Conservation (phyloP, 2,888 invertebrate genomes). For the Sphinx pinastri region DNA sequence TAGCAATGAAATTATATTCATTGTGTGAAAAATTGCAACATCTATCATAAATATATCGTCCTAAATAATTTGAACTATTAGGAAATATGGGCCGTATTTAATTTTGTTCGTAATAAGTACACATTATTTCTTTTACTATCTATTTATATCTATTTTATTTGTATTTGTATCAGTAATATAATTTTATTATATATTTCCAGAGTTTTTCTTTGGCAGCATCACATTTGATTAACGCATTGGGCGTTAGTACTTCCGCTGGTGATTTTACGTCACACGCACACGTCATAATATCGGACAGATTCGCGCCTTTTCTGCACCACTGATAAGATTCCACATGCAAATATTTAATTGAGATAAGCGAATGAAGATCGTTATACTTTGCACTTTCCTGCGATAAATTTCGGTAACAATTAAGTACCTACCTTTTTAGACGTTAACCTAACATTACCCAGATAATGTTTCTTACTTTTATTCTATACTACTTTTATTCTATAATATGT, state of each 20-base stretch:
- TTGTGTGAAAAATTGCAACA: not conserved
- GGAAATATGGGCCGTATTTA: not conserved
- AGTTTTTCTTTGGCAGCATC: not conserved
- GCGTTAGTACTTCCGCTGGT: slow-evolving; percentile 24
- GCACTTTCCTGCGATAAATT: slow-evolving; percentile 69
- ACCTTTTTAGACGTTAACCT: slow-evolving; percentile 51
- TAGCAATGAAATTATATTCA: slow-evolving; percentile 29
- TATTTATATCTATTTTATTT: too few species aligned
- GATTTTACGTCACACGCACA: slow-evolving; percentile 59
- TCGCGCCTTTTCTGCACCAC: slow-evolving; percentile 64
- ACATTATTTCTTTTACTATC: too few species aligned
- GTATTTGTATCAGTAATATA: too few species aligned
- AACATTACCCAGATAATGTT: slow-evolving; percentile 46
- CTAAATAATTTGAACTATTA: too few species aligned
- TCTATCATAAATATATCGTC: too few species aligned
- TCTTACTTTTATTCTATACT: slow-evolving; percentile 26
- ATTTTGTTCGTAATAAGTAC: too few species aligned
- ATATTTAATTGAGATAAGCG: slow-evolving; percentile 71
- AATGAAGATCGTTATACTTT: slow-evolving; percentile 78
- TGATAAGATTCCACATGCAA: slow-evolving; percentile 67
- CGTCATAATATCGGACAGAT: slow-evolving; percentile 67
- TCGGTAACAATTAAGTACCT: slow-evolving; percentile 57
- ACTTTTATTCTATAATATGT: too few species aligned
- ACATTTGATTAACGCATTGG: not conserved
- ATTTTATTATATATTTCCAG: too few species aligned